Conservation (phyloP, 2,888 invertebrate genomes). For the Chymomyza fuscimana region DNA sequence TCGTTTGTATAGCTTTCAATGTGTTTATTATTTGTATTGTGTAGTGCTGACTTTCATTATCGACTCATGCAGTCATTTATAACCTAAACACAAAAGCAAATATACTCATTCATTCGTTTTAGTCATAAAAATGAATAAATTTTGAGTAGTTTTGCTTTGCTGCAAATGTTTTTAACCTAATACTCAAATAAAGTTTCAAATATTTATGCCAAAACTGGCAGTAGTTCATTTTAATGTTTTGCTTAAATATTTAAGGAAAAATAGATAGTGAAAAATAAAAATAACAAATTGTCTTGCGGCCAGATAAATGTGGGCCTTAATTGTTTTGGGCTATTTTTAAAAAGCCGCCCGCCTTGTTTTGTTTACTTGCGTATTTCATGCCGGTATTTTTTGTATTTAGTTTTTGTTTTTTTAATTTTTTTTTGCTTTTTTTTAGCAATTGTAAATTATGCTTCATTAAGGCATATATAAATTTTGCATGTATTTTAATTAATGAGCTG, state of each 20-base stretch:
- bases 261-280: neutral
- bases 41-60: neutral
- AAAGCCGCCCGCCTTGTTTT: conserved; percentile 16
- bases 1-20: neutral
- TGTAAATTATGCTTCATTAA: conserved; percentile 41
- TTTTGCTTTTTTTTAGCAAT: conserved; percentile 22
- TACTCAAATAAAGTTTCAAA: neutral
- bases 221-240: neutral
- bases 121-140: neutral
- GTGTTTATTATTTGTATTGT: neutral
- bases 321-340: conserved; percentile 13
- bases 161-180: neutral
- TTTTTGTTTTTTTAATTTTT: neutral
- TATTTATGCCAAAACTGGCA: neutral
- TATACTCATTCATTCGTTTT: neutral
- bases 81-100: neutral
- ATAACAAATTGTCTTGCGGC: neutral
- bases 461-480: conserved; percentile 48
- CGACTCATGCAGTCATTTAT: neutral
- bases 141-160: neutral
- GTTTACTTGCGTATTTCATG: conserved; percentile 18
- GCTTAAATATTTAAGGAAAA: neutral
- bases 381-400: neutral
- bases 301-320: conserved; percentile 5
- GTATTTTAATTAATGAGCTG: conserved; percentile 56